A percentile compares a stretch with the other conserved stretches of the same genome.
These are phyloP conservation scores for Oxyura jamaicensis DNA, from an alignment of 2,113 vertebrate genomes.

Conservation along the genomic window DNA sequence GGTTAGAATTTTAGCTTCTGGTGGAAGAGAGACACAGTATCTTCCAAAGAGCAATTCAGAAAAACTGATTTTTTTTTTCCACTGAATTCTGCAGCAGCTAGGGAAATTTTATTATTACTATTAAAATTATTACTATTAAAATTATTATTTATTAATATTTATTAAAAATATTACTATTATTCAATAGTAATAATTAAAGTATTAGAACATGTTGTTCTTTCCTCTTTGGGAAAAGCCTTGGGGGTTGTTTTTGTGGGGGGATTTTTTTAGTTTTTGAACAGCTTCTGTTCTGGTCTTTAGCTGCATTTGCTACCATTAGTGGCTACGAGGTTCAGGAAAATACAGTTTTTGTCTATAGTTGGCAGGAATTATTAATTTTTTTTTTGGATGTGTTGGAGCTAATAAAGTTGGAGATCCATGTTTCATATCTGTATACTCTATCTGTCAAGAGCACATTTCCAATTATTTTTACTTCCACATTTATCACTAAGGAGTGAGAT, in stretches of 20 bases:
- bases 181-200: not conserved
- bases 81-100: not conserved
- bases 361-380: not conserved
- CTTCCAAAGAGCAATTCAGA: not conserved
- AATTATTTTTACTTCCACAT: not conserved
- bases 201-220: not conserved
- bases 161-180: not conserved
- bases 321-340: not conserved
- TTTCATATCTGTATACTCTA: not conserved
- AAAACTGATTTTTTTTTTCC: not conserved
- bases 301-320: not conserved
- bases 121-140: no score
- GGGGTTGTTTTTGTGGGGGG: no score
- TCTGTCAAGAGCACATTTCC: not conserved
- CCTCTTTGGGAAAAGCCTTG: not conserved
- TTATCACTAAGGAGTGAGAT: not conserved
- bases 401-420: not conserved
- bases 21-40: not conserved
- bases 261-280: not conserved
- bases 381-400: not conserved
- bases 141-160: no score
- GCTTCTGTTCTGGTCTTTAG: not conserved
- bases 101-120: no score
- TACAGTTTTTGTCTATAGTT: not conserved
- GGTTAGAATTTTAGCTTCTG: not conserved